Evolutionary conservation across 2,113 vertebrate species (phyloP).

Genomic region (Ciconia stormi): DNA sequence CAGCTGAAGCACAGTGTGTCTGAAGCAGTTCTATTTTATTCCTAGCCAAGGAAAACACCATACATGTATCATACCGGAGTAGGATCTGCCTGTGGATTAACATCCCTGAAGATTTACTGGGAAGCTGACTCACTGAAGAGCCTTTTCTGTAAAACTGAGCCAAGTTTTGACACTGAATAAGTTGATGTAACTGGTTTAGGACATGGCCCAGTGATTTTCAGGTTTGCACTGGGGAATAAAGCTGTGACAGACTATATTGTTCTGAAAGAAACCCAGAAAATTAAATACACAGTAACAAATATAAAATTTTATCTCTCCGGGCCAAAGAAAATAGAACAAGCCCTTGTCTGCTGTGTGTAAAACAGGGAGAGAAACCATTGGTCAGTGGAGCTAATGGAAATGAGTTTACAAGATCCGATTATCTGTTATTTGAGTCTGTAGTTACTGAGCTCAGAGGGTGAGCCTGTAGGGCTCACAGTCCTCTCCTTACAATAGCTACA

Average conservation of each 20-base stretch:
- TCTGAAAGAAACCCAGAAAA: neutral
- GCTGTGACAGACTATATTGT: neutral
- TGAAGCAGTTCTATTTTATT: neutral
- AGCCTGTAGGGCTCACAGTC: neutral
- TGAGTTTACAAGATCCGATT: neutral
- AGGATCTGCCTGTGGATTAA: neutral
- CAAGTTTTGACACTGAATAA: slow-evolving; percentile 13
- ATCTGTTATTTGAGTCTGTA: neutral
- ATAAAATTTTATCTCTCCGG: neutral
- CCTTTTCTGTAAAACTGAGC: neutral
- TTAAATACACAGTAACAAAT: neutral
- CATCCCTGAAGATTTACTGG: neutral
- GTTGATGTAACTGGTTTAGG: slow-evolving; percentile 29
- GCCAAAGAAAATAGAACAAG: neutral
- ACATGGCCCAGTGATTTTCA: neutral
- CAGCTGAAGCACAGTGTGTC: neutral
- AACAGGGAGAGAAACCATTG: neutral
- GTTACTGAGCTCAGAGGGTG: neutral
- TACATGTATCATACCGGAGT: neutral
- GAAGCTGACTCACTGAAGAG: neutral
- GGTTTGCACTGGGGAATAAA: neutral
- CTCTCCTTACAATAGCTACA: neutral
- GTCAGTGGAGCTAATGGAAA: neutral
- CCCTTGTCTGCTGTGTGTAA: neutral
- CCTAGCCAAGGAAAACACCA: neutral